phyloP scores from a whole-genome alignment of 2,888 invertebrate genomes.

The Ryuthela nishihirai region DNA sequence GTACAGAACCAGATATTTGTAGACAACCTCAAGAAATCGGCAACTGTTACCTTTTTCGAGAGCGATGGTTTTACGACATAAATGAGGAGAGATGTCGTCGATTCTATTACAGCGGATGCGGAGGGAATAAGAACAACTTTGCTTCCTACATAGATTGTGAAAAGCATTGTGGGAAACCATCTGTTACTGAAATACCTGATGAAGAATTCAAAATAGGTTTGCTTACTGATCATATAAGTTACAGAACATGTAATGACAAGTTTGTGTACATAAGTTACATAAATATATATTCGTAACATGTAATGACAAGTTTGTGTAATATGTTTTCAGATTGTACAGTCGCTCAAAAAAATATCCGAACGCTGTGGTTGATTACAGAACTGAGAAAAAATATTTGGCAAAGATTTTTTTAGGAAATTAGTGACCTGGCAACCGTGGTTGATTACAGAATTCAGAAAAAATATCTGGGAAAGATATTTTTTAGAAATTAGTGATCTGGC shows the following conservation, averaged over 20 bases:
- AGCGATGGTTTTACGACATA: constrained; percentile 44
- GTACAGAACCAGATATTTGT: constrained; percentile 42
- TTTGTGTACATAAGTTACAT: too few species aligned
- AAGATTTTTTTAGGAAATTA: too few species aligned
- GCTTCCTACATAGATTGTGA: constrained; percentile 63
- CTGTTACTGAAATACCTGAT: constrained; percentile 2
- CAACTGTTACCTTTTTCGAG: constrained; percentile 42
- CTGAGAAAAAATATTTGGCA: too few species aligned
- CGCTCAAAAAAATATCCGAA: too few species aligned
- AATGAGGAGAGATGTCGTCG: constrained; percentile 58
- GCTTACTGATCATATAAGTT: too few species aligned
- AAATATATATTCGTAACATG: too few species aligned
- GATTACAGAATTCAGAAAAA: too few species aligned
- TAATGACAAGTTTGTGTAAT: neutral
- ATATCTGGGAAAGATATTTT: too few species aligned
- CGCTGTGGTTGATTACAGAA: too few species aligned
- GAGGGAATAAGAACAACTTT: constrained; percentile 85
- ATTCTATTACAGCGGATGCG: constrained; percentile 82
- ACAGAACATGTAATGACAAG: too few species aligned
- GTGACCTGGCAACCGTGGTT: too few species aligned
- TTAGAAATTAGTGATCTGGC: too few species aligned
- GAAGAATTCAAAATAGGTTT: constrained; percentile 29
- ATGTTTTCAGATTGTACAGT: neutral
- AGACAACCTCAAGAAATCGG: constrained; percentile 44
- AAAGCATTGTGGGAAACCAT: constrained; percentile 43